Percentiles rank a stretch among this genome's conserved stretches.
Conservation (phyloP, 1,140 invertebrate genomes). For the Zelostemma sp. region DNA sequence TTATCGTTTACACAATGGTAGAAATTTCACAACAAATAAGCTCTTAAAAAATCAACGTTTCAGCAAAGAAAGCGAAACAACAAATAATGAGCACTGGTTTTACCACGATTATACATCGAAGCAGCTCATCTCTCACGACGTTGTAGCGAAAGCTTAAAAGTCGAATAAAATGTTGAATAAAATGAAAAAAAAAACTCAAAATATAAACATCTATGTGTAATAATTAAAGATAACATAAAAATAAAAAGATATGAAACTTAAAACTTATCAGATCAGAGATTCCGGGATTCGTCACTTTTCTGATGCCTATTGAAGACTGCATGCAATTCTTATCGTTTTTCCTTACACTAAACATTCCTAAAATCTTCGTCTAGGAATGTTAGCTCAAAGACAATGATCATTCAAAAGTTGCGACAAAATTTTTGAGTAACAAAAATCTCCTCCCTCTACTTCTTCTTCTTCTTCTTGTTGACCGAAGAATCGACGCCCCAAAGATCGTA, state of each 20-base stretch:
- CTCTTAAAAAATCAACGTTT: slow-evolving; percentile 6
- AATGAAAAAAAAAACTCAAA: slow-evolving; percentile 22
- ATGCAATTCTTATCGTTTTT: not conserved
- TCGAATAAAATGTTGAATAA: slow-evolving; percentile 14
- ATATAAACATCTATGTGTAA: slow-evolving; percentile 14
- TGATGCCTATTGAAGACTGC: not conserved
- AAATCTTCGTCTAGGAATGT: slow-evolving; percentile 37
- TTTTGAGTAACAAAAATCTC: slow-evolving; percentile 31
- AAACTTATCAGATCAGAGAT: slow-evolving; percentile 12
- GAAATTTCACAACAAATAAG: not conserved
- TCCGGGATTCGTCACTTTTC: slow-evolving; percentile 2
- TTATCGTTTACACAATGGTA: not conserved
- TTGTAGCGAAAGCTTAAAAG: slow-evolving; percentile 16
- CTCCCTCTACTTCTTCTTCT: slow-evolving; percentile 60
- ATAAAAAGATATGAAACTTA: slow-evolving; percentile 6
- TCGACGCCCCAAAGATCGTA: slow-evolving; percentile 86
- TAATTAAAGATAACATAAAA: slow-evolving; percentile 14
- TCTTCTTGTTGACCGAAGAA: slow-evolving; percentile 70
- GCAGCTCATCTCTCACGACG: too few relatives aligned
- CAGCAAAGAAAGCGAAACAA: slow-evolving; percentile 7
- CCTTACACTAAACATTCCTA: slow-evolving; percentile 29
- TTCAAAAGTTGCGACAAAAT: not conserved
- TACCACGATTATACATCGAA: too few relatives aligned
- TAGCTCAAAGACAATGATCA: slow-evolving; percentile 3
- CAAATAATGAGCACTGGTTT: slow-evolving; percentile 17